Evolutionary conservation across 2,113 vertebrate genomes (phyloP).

Genomic region (Proterorhinus semilunaris): DNA sequence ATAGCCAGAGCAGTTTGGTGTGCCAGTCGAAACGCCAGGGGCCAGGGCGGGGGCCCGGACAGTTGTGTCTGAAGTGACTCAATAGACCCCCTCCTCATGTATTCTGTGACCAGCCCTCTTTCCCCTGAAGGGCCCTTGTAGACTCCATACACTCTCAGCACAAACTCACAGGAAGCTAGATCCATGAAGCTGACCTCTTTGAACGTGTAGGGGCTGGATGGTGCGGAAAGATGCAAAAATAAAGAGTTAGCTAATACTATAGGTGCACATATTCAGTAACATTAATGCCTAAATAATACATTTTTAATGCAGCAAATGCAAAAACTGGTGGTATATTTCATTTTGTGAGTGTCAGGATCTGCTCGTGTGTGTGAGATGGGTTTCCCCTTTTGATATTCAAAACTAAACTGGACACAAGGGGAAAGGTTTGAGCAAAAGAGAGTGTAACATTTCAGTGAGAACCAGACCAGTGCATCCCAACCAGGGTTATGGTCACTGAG

Average conservation of each 20-base stretch:
- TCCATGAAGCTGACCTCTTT: conserved; percentile 55
- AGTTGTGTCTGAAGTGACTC: conserved; percentile 62
- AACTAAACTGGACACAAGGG: too few species aligned
- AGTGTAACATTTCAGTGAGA: too few species aligned
- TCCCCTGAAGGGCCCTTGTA: conserved; percentile 17
- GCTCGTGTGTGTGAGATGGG: too few species aligned
- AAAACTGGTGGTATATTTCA: too few species aligned
- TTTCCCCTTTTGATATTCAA: too few species aligned
- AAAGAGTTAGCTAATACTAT: not conserved
- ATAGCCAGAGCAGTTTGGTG: conserved; percentile 77
- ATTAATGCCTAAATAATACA: too few species aligned
- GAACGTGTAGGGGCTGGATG: not conserved
- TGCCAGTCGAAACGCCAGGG: conserved; percentile 71
- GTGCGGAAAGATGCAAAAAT: not conserved
- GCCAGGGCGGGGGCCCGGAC: conserved; percentile 60
- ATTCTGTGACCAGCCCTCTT: conserved; percentile 76
- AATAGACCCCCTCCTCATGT: conserved; percentile 77
- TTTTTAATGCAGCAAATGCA: too few species aligned
- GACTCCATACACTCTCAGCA: conserved; percentile 58
- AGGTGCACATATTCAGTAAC: not conserved
- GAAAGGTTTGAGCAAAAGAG: too few species aligned
- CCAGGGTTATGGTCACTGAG: too few species aligned
- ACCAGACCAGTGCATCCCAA: too few species aligned
- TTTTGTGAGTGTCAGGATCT: too few species aligned
- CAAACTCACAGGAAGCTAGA: conserved; percentile 41